phyloP scores from a whole-genome alignment of 2,797 vertebrate genomes.

The Pangasius krempfi region DNA sequence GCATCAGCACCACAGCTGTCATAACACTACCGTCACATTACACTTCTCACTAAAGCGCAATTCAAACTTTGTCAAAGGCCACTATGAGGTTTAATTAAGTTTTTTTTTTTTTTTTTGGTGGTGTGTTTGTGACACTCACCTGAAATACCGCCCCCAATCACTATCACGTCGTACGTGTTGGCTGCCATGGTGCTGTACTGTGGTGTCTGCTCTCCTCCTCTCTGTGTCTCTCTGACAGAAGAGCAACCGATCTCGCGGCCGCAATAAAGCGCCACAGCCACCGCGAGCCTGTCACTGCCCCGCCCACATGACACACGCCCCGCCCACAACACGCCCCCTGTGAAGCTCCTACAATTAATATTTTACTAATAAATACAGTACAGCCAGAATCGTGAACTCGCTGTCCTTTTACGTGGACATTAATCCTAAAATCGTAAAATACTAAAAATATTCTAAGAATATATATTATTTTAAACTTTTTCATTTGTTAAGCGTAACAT shows the following conservation, averaged over 20 bases:
- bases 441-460: neutral
- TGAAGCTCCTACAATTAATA: neutral
- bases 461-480: neutral
- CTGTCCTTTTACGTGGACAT: neutral
- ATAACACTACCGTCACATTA: neutral
- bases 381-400: neutral
- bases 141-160: conserved; percentile 92
- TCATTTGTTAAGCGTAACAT: neutral
- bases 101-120: neutral
- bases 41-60: neutral
- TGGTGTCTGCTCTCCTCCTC: neutral
- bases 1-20: neutral
- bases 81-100: neutral
- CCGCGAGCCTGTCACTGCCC: conserved; percentile 55
- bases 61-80: conserved; percentile 19
- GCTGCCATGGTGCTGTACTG: conserved; percentile 73
- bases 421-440: neutral
- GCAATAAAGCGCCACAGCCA: conserved; percentile 66
- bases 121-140: conserved; percentile 72
- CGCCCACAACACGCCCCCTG: conserved; percentile 18
- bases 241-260: conserved; percentile 64
- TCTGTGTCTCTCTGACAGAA: neutral
- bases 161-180: conserved; percentile 85
- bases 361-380: neutral
- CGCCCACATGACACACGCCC: conserved; percentile 42